phyloP scores from a whole-genome alignment of 2,113 vertebrate genomes.

The Lamprotornis superbus region DNA sequence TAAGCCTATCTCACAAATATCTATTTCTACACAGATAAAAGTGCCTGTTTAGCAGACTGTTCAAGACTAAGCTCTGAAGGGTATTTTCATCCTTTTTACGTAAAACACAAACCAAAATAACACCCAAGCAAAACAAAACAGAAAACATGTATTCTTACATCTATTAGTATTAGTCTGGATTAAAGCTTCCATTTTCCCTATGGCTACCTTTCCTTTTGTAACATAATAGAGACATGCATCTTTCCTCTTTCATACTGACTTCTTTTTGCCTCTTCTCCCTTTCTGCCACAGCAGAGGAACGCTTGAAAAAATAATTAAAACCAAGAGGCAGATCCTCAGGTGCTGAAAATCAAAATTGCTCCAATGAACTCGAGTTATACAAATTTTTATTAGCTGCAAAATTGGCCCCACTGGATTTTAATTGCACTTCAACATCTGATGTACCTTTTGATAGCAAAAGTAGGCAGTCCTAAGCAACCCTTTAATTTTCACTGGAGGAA shows the following conservation, averaged over 20 bases:
- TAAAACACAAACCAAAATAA: neutral
- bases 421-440: neutral
- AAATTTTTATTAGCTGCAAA: neutral
- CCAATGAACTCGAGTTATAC: neutral
- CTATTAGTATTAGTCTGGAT: neutral
- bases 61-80: neutral
- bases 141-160: neutral
- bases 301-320: neutral
- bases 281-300: neutral
- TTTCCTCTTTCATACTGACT: neutral
- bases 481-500: conserved; percentile 9
- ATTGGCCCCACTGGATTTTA: neutral
- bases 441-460: neutral
- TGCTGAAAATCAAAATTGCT: conserved; percentile 4
- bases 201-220: neutral
- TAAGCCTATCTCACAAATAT: neutral
- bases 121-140: neutral
- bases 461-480: neutral
- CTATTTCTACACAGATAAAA: neutral
- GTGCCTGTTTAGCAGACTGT: neutral
- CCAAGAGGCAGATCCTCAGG: neutral
- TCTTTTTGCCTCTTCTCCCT: neutral
- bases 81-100: neutral
- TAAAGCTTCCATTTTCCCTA: neutral
- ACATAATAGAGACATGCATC: neutral